Evolutionary conservation across 2,888 invertebrate species (phyloP).

Genomic region (Eremobia ochroleuca): DNA sequence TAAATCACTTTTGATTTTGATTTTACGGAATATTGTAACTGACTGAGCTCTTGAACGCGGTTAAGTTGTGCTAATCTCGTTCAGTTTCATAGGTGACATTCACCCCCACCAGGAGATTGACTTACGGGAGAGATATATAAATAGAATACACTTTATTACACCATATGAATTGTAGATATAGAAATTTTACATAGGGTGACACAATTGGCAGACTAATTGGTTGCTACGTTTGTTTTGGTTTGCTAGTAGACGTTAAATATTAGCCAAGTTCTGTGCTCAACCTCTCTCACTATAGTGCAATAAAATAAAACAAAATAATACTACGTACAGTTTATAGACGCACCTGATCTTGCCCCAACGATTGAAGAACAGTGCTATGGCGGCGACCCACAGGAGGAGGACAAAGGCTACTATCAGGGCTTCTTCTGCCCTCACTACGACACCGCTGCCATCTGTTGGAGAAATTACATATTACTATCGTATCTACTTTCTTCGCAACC

Average conservation of each 20-base stretch:
- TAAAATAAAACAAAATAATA: slow-evolving; percentile 70
- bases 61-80: not conserved
- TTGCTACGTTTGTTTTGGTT: not conserved
- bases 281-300: slow-evolving; percentile 54
- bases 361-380: slow-evolving; percentile 97
- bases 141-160: no score
- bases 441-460: slow-evolving; percentile 90
- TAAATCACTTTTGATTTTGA: no score
- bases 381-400: slow-evolving; percentile 96
- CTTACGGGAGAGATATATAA: no score
- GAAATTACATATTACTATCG: slow-evolving; percentile 16
- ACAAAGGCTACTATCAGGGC: slow-evolving; percentile 96
- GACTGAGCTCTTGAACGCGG: not conserved
- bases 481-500: not conserved
- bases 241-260: not conserved
- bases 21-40: no score
- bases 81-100: not conserved
- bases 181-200: no score
- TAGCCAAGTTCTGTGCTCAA: slow-evolving; percentile 1
- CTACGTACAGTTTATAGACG: slow-evolving; percentile 91
- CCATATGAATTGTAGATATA: no score
- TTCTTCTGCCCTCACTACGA: slow-evolving; percentile 96
- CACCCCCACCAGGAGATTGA: not conserved
- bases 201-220: not conserved
- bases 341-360: slow-evolving; percentile 97